A percentile compares a stretch with the other conserved stretches of the same genome.
phyloP scores from a whole-genome alignment of 2,113 vertebrate species.

The Stictonetta naevosa region DNA sequence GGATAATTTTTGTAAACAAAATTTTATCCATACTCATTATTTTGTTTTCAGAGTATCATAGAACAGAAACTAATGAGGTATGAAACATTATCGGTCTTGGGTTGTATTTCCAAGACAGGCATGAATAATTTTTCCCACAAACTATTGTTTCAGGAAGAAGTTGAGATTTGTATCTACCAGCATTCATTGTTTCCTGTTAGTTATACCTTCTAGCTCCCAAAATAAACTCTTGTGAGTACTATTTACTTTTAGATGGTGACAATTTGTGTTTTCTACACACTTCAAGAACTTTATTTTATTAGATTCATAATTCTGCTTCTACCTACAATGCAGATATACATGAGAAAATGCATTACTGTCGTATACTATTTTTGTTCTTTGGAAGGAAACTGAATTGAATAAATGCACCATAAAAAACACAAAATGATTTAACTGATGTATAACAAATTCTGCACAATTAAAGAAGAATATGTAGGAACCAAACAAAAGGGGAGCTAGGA shows the following conservation, averaged over 20 bases:
- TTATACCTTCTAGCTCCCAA: constrained; percentile 15
- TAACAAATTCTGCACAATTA: constrained; percentile 7
- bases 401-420: not conserved
- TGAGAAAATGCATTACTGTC: not conserved
- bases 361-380: constrained; percentile 38
- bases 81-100: not conserved
- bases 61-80: not conserved
- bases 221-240: constrained; percentile 34
- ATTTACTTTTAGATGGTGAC: constrained; percentile 7
- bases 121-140: constrained; percentile 6
- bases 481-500: not conserved
- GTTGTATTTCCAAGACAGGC: constrained; percentile 6
- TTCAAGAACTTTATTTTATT: constrained; percentile 25
- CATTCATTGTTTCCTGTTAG: constrained; percentile 1
- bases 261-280: constrained; percentile 43
- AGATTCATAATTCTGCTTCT: constrained; percentile 29
- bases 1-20: not conserved
- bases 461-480: not conserved
- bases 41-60: not conserved
- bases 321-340: not conserved
- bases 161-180: constrained; percentile 3
- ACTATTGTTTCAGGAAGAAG: constrained; percentile 23
- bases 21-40: not conserved
- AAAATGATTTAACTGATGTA: constrained; percentile 6
- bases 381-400: constrained; percentile 23